These are phyloP conservation scores for Melanostigma gelatinosum DNA, from an alignment of 2,113 vertebrate species.

Conservation along the genomic window DNA sequence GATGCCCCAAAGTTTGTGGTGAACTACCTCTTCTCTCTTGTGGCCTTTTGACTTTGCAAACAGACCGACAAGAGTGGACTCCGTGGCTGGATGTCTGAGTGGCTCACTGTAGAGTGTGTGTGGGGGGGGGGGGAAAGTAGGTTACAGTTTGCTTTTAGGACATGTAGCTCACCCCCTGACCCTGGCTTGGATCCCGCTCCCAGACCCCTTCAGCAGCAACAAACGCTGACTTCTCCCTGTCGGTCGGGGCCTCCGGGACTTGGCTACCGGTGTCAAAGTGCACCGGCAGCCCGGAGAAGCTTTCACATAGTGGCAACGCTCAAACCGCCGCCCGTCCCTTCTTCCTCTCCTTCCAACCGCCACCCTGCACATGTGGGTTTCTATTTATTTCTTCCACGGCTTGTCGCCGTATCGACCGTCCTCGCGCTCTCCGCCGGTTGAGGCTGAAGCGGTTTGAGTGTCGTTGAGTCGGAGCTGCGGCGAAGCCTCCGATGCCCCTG, in stretches of 20 bases:
- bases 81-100: conserved; percentile 41
- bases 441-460: conserved; percentile 49
- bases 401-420: conserved; percentile 30
- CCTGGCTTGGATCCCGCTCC: conserved; percentile 75
- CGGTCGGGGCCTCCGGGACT: conserved; percentile 61
- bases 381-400: conserved; percentile 13
- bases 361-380: conserved; percentile 35
- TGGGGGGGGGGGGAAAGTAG: conserved; percentile 65
- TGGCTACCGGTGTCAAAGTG: conserved; percentile 76
- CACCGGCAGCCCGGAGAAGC: conserved; percentile 75
- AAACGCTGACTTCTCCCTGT: conserved; percentile 41
- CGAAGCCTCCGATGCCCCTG: conserved; percentile 9
- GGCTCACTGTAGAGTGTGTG: conserved; percentile 4
- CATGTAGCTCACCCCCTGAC: conserved; percentile 73
- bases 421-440: background rate
- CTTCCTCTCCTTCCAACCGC: conserved; percentile 19
- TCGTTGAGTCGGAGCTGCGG: conserved; percentile 29
- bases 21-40: conserved; percentile 54
- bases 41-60: conserved; percentile 76
- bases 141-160: conserved; percentile 84
- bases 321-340: conserved; percentile 51
- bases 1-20: conserved; percentile 59
- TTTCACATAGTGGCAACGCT: conserved; percentile 75
- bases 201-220: conserved; percentile 66
- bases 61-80: conserved; percentile 37